Evolutionary conservation across 2,113 vertebrate genomes (phyloP).

Genomic region (Spheniscus mendiculus): DNA sequence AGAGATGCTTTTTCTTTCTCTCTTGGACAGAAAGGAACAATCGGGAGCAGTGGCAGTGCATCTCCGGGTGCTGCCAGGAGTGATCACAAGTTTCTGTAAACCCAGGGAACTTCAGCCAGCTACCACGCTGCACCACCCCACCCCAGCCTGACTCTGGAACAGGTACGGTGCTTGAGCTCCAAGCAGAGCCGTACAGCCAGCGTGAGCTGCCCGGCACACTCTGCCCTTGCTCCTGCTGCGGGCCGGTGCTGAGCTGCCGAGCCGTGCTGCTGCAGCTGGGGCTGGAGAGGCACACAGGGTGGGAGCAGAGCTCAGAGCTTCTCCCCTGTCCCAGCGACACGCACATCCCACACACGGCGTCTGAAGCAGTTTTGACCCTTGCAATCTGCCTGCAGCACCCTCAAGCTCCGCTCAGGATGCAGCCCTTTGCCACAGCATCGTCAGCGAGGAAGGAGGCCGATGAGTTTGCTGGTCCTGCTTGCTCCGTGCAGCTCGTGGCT

Average conservation of each 20-base stretch:
- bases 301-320: background rate
- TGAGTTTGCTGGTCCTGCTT: background rate
- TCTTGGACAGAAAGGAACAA: slow-evolving; percentile 25
- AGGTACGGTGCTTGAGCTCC: background rate
- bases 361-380: background rate
- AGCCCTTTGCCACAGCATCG: background rate
- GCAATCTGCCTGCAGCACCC: background rate
- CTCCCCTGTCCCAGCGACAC: background rate
- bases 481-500: rapidly evolving
- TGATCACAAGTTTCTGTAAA: background rate
- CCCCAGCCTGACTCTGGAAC: background rate
- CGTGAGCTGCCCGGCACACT: rapidly evolving
- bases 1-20: slow-evolving; percentile 42
- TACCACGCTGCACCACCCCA: background rate
- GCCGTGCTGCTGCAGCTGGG: background rate
- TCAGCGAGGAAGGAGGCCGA: background rate
- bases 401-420: background rate
- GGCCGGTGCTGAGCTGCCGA: rapidly evolving
- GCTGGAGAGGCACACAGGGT: background rate
- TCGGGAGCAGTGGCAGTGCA: background rate
- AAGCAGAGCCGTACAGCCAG: background rate
- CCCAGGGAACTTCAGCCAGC: background rate
- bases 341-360: rapidly evolving
- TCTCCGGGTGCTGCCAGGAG: background rate
- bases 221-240: background rate